Conservation (phyloP, 2,113 vertebrate species). For the Aegithalos caudatus region DNA sequence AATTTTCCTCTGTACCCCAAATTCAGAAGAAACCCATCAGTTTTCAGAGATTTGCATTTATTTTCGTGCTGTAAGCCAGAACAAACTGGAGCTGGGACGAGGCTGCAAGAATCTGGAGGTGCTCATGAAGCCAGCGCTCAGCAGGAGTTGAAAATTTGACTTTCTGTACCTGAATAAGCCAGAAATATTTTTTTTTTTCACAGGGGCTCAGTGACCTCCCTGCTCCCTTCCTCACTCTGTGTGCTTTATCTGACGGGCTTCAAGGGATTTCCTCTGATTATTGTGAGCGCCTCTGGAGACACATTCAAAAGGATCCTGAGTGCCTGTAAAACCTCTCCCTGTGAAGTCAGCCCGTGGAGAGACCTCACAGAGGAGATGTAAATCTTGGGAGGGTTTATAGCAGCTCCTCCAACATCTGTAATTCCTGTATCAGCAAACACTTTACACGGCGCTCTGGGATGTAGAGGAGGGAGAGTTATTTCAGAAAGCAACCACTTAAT, state of each 20-base stretch:
- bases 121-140: not conserved
- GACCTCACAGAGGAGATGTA: not conserved
- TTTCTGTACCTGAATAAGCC: not conserved
- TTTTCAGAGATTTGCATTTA: not conserved
- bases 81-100: not conserved
- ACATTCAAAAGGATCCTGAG: not conserved
- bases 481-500: not conserved
- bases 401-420: not conserved
- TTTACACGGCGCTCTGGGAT: not conserved
- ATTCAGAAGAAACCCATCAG: not conserved
- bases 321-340: conserved; percentile 22
- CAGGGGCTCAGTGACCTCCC: not conserved
- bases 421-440: not conserved
- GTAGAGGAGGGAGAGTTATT: not conserved
- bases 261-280: not conserved
- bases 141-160: not conserved
- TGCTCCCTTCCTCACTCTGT: not conserved
- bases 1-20: not conserved
- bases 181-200: not conserved
- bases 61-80: not conserved
- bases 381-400: not conserved
- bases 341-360: not conserved
- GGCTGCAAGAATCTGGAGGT: not conserved
- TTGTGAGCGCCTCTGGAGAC: conserved; percentile 28
- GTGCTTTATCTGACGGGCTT: not conserved